phyloP scores from a whole-genome alignment of 2,888 invertebrate genomes.

The Spodoptera littoralis region DNA sequence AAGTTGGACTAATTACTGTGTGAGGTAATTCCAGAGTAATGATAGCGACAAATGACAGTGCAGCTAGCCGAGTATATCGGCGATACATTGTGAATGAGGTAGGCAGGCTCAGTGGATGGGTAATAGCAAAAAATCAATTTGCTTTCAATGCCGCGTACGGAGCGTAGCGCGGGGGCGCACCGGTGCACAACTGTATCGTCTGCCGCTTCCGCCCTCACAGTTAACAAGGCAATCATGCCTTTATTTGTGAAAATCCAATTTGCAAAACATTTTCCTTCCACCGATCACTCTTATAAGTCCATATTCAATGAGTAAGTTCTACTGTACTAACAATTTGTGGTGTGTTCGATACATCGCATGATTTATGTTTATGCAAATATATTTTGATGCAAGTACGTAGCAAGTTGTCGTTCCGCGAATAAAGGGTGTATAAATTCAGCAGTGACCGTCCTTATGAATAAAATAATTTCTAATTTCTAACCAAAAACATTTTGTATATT shows the following conservation, averaged over 20 bases:
- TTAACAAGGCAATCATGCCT: neutral
- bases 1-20: too few species aligned
- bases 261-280: neutral
- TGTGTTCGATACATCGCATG: neutral
- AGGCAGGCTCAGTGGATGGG: too few species aligned
- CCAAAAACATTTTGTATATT: too few species aligned
- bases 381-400: too few species aligned
- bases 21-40: neutral
- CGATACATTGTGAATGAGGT: too few species aligned
- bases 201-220: neutral
- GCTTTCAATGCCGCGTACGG: neutral
- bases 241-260: slow-evolving; percentile 3
- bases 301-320: too few species aligned
- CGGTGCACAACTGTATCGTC: neutral
- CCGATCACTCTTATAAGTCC: neutral
- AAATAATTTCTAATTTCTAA: too few species aligned
- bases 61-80: too few species aligned
- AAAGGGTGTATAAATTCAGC: too few species aligned
- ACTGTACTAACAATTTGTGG: too few species aligned
- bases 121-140: slow-evolving; percentile 2
- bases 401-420: too few species aligned
- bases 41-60: neutral
- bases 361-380: neutral
- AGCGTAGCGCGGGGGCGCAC: slow-evolving; percentile 1
- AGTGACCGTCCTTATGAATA: too few species aligned